phyloP scores from a whole-genome alignment of 2,888 invertebrate genomes.

The Globia sparganii region DNA sequence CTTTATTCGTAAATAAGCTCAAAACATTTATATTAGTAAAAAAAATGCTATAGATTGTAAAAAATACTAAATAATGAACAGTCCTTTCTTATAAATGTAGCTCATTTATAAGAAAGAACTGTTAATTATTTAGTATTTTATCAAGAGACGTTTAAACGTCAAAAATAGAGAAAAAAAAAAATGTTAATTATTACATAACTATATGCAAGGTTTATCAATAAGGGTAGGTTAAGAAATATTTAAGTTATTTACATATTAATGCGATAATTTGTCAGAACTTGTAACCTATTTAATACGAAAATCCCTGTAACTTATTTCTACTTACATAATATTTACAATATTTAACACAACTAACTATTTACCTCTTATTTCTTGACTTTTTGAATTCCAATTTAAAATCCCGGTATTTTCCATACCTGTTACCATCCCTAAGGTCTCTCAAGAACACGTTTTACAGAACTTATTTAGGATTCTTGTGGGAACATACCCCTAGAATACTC shows the following conservation, averaged over 20 bases:
- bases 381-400: background rate
- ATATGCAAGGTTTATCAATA: background rate
- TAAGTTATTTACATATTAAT: background rate
- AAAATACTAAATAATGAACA: too few relatives aligned
- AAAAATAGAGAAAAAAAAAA: too few relatives aligned
- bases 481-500: conserved; percentile 53
- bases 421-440: conserved; percentile 47
- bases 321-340: too few relatives aligned
- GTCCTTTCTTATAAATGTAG: background rate
- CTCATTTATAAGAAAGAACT: too few relatives aligned
- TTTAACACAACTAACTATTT: too few relatives aligned
- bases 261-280: background rate
- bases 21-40: too few relatives aligned
- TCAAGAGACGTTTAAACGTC: background rate
- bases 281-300: background rate
- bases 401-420: conserved; percentile 1
- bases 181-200: too few relatives aligned
- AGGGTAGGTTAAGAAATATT: background rate
- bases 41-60: too few relatives aligned
- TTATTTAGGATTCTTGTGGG: conserved; percentile 73
- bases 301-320: too few relatives aligned
- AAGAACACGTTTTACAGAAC: conserved; percentile 65
- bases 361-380: too few relatives aligned
- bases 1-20: too few relatives aligned
- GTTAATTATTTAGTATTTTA: too few relatives aligned